These are phyloP conservation scores for Sebastiscus albofasciatus DNA, from an alignment of 2,797 vertebrate species.

Conservation along the genomic window DNA sequence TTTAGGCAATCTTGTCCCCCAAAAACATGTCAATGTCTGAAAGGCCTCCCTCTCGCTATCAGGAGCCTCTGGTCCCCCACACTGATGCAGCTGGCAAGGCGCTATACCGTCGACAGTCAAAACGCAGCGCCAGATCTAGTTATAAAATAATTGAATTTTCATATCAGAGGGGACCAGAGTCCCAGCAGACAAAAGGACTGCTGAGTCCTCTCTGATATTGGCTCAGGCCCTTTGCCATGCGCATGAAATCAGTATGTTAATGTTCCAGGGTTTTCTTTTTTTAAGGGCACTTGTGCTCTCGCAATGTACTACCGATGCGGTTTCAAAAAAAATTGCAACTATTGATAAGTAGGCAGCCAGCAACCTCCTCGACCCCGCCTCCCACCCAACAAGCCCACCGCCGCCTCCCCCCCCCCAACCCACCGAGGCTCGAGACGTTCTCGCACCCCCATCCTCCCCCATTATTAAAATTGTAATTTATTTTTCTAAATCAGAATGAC, in stretches of 20 bases:
- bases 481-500: slow-evolving; percentile 99
- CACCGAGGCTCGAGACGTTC: slow-evolving; percentile 77
- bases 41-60: slow-evolving; percentile 95
- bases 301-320: slow-evolving; percentile 97
- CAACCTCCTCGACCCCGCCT: slow-evolving; percentile 79
- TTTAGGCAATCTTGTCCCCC: slow-evolving; percentile 99
- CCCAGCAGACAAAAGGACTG: slow-evolving; percentile 99
- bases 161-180: slow-evolving; percentile 99
- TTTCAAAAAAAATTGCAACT: slow-evolving; percentile 90
- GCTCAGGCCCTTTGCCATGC: slow-evolving; percentile 99
- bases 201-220: slow-evolving; percentile 99
- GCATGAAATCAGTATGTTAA: slow-evolving; percentile 99
- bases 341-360: slow-evolving; percentile 96
- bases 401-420: slow-evolving; percentile 43
- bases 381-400: slow-evolving; percentile 66
- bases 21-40: slow-evolving; percentile 98
- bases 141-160: slow-evolving; percentile 99
- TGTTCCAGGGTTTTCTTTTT: slow-evolving; percentile 95
- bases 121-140: slow-evolving; percentile 98
- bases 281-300: slow-evolving; percentile 99
- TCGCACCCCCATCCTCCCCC: slow-evolving; percentile 79
- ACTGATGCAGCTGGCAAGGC: slow-evolving; percentile 92
- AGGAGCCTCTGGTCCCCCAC: slow-evolving; percentile 91
- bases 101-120: slow-evolving; percentile 96
- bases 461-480: slow-evolving; percentile 99